Evolutionary conservation across 2,888 invertebrate genomes (phyloP).

Genomic region (Andrena marginata): DNA sequence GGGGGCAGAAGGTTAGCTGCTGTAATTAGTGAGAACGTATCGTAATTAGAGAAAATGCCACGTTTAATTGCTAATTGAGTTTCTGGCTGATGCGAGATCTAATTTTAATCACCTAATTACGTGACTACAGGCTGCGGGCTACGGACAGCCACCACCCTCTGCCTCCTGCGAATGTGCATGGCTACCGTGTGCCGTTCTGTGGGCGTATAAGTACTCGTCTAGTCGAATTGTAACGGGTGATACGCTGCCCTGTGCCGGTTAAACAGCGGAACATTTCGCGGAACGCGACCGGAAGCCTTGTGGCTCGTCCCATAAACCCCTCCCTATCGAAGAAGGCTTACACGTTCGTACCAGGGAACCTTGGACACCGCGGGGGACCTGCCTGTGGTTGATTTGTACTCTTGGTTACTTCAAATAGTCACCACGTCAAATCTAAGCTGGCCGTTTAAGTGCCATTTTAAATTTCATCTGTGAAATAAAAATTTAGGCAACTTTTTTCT

Average conservation of each 20-base stretch:
- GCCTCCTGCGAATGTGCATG: slow-evolving; percentile 76
- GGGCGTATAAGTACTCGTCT: slow-evolving; percentile 72
- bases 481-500: too few relatives aligned
- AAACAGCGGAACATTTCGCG: slow-evolving; percentile 71
- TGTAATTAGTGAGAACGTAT: slow-evolving; percentile 87
- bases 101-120: slow-evolving; percentile 88
- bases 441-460: too few relatives aligned
- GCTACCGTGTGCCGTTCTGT: slow-evolving; percentile 67
- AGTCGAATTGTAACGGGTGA: slow-evolving; percentile 75
- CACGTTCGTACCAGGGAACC: too few relatives aligned
- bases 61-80: slow-evolving; percentile 88
- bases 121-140: slow-evolving; percentile 85
- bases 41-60: slow-evolving; percentile 88
- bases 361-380: too few relatives aligned
- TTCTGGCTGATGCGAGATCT: slow-evolving; percentile 87
- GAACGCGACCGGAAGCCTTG: slow-evolving; percentile 60
- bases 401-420: too few relatives aligned
- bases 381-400: too few relatives aligned
- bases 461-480: too few relatives aligned
- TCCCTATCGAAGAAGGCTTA: not conserved
- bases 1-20: slow-evolving; percentile 78
- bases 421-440: too few relatives aligned
- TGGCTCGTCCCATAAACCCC: slow-evolving; percentile 28
- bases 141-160: slow-evolving; percentile 78
- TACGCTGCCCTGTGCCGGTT: slow-evolving; percentile 64